Base-by-base conservation (phyloP, 2,888 invertebrate genomes). In the Periphyllus acericola region DNA sequence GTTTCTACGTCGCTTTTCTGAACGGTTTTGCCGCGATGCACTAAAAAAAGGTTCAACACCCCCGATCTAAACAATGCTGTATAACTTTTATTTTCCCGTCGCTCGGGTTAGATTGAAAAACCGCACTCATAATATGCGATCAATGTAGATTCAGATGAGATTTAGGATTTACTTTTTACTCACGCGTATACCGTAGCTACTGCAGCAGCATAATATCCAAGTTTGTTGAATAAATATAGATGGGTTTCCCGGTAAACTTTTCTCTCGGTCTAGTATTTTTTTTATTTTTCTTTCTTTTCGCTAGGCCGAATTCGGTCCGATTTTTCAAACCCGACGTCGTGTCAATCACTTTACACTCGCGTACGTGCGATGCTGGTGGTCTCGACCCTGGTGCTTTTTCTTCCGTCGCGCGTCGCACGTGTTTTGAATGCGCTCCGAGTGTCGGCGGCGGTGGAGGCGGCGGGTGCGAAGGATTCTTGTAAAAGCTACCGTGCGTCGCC, bases 301-400 rank as follows among this genome's bases (percentile, higher is more conserved):
- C 4, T n/a, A 68, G 68, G 9, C 68, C 29, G 68, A n/a, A n/a
- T 29, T 25, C 8, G 11, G n/a, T 68, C 68, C 68, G 68, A 68
- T 68, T 68, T 68, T 29, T 68, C 68, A 68, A 68, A n/a, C n/a
- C 68, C 68, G 68, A 68, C 68, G 68, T 68, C 68, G 29, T 68
- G 68, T 68, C 68, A 68, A 68, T 68, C 68, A 68, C 68, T n/a
- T 6, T 52, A 52, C 52, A 11, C 52, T 1, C 52, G 2, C 52
- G 52, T 52, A 52, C 52, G 52, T 52, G 52, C 68, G 1, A 29
- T n/a, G 52, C 5, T 17, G 52, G 5, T 11, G n/a, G n/a, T 25
- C 25, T 68, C n/a, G 68, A 66, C 60, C 60, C 25, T 25, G 8
- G 25, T 68, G 68, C 68, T 68, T 68, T 68, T 68, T 68, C n/a